Evolutionary conservation across 2,113 vertebrate species (phyloP).

Genomic region (Stomatorhinus ivindoensis): DNA sequence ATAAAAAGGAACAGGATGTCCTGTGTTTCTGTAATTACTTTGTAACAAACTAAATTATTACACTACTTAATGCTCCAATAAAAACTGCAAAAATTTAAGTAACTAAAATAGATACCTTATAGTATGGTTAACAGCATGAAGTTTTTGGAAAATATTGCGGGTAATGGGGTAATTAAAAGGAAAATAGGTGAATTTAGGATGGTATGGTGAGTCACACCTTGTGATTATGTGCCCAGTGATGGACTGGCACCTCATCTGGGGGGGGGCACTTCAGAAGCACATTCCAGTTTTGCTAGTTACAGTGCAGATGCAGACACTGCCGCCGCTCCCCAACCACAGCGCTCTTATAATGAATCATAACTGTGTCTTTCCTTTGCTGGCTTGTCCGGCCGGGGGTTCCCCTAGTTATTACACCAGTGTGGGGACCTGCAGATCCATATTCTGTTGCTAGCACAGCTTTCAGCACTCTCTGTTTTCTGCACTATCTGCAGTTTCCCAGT

Average conservation of each 20-base stretch:
- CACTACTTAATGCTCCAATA: background rate
- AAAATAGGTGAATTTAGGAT: background rate
- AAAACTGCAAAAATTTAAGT: background rate
- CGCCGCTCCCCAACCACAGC: background rate
- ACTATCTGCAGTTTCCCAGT: background rate
- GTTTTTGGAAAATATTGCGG: background rate
- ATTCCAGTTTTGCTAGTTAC: background rate
- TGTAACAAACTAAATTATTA: background rate
- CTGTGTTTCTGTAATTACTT: background rate
- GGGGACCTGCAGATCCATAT: background rate
- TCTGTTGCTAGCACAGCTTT: background rate
- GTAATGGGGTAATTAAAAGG: background rate
- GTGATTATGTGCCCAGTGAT: background rate
- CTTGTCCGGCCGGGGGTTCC: background rate
- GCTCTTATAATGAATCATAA: background rate
- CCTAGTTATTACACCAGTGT: background rate
- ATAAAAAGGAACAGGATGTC: background rate
- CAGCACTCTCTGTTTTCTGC: background rate
- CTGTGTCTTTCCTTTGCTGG: background rate
- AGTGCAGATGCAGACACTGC: background rate
- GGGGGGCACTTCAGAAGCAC: background rate
- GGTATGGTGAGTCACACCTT: background rate
- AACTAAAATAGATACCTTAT: background rate
- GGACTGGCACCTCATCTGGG: background rate
- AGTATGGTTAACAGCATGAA: background rate